Evolutionary conservation across 2,888 invertebrate species (phyloP), one percentile per base, ranked within the genome.

Genomic region (Aspidapion aeneum): DNA sequence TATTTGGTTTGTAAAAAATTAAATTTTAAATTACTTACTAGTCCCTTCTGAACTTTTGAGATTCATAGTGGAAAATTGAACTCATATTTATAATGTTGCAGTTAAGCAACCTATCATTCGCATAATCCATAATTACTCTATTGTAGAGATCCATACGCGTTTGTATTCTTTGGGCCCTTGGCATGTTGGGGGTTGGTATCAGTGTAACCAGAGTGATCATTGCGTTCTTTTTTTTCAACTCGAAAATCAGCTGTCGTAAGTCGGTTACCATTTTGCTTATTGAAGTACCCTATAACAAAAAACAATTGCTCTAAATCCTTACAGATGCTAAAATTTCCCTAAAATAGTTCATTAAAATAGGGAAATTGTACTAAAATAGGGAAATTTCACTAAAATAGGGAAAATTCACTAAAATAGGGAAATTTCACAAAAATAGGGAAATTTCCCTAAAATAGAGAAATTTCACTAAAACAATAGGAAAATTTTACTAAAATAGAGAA

Each of bases 71-170:
- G 55, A 75, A 75, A 63, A 73, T 72, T 1, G 65, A 66, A 58
- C 71, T 66, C 73, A 75, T 74, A 68, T 74, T 74, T 63, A 75
- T 73, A 17, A 74, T 68, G 55, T 74, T 74, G 63, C 74, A 74
- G 58, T 63, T 63, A 22, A 72, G 63, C 48, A 57, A 16, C 1
- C 62, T 61, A 52, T 68, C 68, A 50, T 64, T 66, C 62, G 70
- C 69, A 67, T 74, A 75, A 62, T 74, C 74, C 51, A 74, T 35
- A 55, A 75, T 68, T 20, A 74, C 72, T 57, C 70, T 68, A 62
- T 75, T 75, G 61, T 68, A 74, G 56, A 73, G 70, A n/a, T 73
- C 70, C 71, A 73, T 70, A 56, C 73, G 65, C 3, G 60, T 68
- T 19, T 69, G 61, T 35, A 69, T 63, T 56, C 66, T 66, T 56